Evolutionary conservation across 2,797 vertebrate genomes (phyloP).

Genomic region (Ciconia nigra): DNA sequence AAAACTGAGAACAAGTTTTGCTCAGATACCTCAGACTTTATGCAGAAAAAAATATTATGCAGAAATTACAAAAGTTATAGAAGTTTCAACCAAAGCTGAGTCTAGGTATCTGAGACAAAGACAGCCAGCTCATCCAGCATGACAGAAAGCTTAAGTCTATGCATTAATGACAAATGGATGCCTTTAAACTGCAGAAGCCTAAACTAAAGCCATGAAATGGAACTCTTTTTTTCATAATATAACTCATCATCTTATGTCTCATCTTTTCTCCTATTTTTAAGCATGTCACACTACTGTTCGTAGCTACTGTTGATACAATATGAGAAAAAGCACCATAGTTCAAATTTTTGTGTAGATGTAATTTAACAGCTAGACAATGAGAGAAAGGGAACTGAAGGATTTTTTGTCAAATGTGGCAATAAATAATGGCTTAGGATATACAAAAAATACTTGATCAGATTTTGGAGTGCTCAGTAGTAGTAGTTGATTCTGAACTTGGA

Average conservation of each 20-base stretch:
- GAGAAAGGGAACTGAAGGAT: background rate
- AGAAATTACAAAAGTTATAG: background rate
- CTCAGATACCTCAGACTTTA: background rate
- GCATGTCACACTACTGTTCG: background rate
- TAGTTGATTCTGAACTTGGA: background rate
- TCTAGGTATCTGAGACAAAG: background rate
- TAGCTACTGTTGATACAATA: background rate
- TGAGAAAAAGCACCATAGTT: background rate
- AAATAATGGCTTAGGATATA: background rate
- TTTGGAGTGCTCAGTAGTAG: background rate
- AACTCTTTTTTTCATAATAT: background rate
- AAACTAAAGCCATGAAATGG: background rate
- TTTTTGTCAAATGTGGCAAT: background rate
- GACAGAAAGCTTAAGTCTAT: background rate
- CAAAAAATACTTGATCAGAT: background rate
- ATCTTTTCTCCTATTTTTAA: background rate
- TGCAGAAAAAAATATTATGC: background rate
- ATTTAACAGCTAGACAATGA: background rate
- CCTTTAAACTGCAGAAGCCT: background rate
- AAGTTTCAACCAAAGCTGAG: background rate
- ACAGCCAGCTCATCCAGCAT: background rate
- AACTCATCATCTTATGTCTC: background rate
- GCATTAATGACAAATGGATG: background rate
- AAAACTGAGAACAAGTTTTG: background rate
- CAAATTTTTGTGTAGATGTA: background rate